These are phyloP conservation scores for Coptotermes formosanus DNA, from an alignment of 1,140 invertebrate genomes.

Conservation along the genomic window DNA sequence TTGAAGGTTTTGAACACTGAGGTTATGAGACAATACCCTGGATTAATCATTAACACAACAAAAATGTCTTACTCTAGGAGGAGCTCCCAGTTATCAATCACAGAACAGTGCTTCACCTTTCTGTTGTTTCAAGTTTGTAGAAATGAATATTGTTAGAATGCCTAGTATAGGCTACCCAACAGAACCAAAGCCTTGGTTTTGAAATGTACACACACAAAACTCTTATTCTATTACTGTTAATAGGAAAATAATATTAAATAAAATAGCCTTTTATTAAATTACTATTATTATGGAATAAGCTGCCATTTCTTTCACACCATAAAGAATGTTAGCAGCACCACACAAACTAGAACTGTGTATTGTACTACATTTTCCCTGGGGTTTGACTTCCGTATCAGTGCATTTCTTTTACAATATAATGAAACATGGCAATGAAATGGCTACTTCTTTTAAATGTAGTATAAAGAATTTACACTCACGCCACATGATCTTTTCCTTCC, in stretches of 20 bases:
- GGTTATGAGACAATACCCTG: neutral
- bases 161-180: constrained; percentile 3
- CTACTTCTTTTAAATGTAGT: neutral
- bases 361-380: too few species aligned
- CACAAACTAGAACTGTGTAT: neutral
- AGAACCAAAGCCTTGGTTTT: constrained; percentile 3
- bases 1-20: neutral
- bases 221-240: neutral
- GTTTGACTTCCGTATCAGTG: neutral
- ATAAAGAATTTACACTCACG: neutral
- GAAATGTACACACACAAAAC: neutral
- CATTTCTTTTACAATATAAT: neutral
- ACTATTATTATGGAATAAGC: neutral
- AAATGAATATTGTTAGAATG: neutral
- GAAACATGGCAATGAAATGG: neutral
- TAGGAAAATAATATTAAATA: neutral
- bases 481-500: neutral
- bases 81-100: neutral
- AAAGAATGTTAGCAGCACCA: constrained; percentile 8
- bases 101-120: neutral
- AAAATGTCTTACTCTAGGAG: neutral
- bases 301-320: neutral
- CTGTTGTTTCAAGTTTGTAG: neutral
- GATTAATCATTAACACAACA: neutral
- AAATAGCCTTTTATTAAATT: neutral